Evolutionary conservation across 2,888 invertebrate species (phyloP).

Genomic region (Cinara cedri): DNA sequence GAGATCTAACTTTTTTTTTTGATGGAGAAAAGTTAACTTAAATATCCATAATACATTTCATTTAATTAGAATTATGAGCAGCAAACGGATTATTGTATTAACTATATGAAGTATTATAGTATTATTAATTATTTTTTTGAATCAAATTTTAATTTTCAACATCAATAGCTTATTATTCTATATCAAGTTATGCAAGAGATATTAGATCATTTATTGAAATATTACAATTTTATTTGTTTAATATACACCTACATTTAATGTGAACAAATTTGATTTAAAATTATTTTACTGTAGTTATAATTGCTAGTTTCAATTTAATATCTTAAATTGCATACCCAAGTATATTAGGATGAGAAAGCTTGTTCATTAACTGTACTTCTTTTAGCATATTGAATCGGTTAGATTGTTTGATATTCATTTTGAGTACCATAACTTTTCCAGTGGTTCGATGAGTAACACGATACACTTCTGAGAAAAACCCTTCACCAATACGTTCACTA

Average conservation of each 20-base stretch:
- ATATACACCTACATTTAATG: too few species aligned
- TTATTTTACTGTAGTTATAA: neutral
- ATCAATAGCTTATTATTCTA: too few species aligned
- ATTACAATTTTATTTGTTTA: too few species aligned
- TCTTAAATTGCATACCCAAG: slow-evolving; percentile 71
- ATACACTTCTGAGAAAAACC: slow-evolving; percentile 97
- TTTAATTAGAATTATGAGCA: too few species aligned
- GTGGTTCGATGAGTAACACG: slow-evolving; percentile 93
- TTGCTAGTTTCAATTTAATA: neutral
- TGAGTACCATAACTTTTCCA: slow-evolving; percentile 94
- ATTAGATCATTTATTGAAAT: too few species aligned
- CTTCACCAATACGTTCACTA: slow-evolving; percentile 89
- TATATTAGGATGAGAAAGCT: slow-evolving; percentile 92
- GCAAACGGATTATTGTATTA: neutral
- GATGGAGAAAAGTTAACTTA: too few species aligned
- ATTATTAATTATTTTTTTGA: too few species aligned
- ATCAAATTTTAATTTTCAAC: too few species aligned
- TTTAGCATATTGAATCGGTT: slow-evolving; percentile 95
- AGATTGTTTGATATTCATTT: slow-evolving; percentile 92
- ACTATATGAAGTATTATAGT: neutral
- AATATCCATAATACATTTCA: too few species aligned
- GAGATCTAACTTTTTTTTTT: too few species aligned
- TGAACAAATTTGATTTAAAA: too few species aligned
- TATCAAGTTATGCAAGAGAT: too few species aligned
- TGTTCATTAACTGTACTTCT: slow-evolving; percentile 96